Evolutionary conservation across 2,888 invertebrate genomes (phyloP).

Genomic region (Celastrina argiolus): DNA sequence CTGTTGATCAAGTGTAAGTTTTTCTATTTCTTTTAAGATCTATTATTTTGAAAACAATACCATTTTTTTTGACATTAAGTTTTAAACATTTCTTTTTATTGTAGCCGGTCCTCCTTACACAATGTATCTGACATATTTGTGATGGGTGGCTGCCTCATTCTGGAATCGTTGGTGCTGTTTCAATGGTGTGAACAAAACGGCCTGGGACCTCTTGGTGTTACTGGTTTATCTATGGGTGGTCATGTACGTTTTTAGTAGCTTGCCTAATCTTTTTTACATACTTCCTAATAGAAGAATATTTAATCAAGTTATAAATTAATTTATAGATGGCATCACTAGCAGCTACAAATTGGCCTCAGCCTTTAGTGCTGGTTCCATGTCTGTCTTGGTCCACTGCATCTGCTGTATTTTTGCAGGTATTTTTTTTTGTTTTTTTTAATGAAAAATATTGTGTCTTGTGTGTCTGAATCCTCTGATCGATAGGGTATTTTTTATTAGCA

Average conservation of each 20-base stretch:
- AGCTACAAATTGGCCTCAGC: constrained; percentile 97
- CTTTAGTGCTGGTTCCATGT: constrained; percentile 95
- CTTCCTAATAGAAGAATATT: too few species aligned
- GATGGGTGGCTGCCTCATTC: constrained; percentile 97
- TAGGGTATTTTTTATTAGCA: constrained; percentile 8
- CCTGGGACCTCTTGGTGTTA: constrained; percentile 94
- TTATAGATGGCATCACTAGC: constrained; percentile 97
- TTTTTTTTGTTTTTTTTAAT: not conserved
- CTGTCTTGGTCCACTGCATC: constrained; percentile 98
- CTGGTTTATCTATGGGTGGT: constrained; percentile 98
- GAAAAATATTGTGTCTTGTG: too few species aligned
- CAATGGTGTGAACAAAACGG: constrained; percentile 96
- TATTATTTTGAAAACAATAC: too few species aligned
- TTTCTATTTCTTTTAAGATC: not conserved
- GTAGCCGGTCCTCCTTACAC: constrained; percentile 91
- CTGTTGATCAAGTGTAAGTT: constrained; percentile 88
- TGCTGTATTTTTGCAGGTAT: constrained; percentile 93
- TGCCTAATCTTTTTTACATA: constrained; percentile 15
- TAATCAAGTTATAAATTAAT: constrained; percentile 5
- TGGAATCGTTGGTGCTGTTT: constrained; percentile 94
- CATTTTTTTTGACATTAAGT: too few species aligned
- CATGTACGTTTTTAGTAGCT: constrained; percentile 90
- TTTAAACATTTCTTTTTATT: constrained; percentile 28
- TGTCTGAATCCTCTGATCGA: too few species aligned
- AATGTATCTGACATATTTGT: constrained; percentile 99